Percentiles rank a stretch among this genome's conserved stretches.
These are phyloP conservation scores for Andrena marginata DNA, from an alignment of 2,888 invertebrate genomes.

Conservation along the genomic window DNA sequence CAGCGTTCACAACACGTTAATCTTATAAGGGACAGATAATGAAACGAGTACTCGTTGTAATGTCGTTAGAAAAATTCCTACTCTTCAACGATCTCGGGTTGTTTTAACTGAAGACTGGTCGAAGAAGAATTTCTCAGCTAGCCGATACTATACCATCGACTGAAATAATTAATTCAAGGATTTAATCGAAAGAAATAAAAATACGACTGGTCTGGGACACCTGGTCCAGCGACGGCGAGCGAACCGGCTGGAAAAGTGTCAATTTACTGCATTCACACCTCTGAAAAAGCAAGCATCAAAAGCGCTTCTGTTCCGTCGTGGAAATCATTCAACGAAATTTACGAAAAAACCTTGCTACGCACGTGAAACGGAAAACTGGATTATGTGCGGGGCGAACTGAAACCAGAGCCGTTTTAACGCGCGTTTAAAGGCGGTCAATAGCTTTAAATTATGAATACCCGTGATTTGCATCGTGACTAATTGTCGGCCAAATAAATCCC, in stretches of 20 bases:
- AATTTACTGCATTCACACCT: conserved; percentile 44
- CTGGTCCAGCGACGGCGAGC: neutral
- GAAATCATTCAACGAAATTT: conserved; percentile 55
- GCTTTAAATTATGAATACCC: conserved; percentile 61
- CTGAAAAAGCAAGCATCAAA: conserved; percentile 35
- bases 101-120: too few relatives aligned
- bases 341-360: conserved; percentile 27
- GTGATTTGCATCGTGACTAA: conserved; percentile 55
- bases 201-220: neutral
- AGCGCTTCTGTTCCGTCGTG: conserved; percentile 32
- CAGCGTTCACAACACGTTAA: too few relatives aligned
- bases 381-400: conserved; percentile 41
- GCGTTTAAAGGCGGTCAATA: conserved; percentile 52
- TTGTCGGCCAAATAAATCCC: conserved; percentile 40
- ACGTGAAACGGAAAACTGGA: conserved; percentile 44
- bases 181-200: conserved; percentile 27
- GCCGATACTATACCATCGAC: too few relatives aligned
- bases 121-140: too few relatives aligned
- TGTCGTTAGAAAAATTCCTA: too few relatives aligned
- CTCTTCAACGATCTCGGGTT: too few relatives aligned
- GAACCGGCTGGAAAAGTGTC: conserved; percentile 28
- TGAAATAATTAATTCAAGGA: neutral
- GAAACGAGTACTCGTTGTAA: neutral
- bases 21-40: neutral
- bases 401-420: conserved; percentile 48